Evolutionary conservation across 2,797 vertebrate genomes (phyloP).

Genomic region (Cyclopterus lumpus): DNA sequence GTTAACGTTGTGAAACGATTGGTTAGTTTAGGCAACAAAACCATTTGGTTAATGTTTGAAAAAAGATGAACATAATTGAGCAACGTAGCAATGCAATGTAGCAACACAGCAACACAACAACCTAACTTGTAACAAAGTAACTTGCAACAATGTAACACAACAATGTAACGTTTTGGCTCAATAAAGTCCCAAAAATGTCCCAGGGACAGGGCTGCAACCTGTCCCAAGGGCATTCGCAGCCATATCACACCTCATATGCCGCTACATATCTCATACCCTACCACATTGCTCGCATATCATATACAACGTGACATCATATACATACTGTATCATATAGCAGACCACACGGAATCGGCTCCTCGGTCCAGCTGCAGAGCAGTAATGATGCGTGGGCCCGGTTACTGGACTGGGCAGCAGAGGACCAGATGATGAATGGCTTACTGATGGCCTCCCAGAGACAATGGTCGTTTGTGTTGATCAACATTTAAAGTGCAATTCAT

Average conservation of each 20-base stretch:
- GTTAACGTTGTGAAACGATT: neutral
- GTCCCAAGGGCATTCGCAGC: neutral
- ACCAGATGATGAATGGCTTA: slow-evolving; percentile 38
- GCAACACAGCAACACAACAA: too few relatives aligned
- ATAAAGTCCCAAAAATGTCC: neutral
- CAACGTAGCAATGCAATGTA: too few relatives aligned
- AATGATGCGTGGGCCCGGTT: slow-evolving; percentile 11
- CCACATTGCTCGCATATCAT: neutral
- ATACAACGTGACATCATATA: slow-evolving; percentile 1
- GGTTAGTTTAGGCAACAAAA: neutral
- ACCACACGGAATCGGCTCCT: slow-evolving; percentile 5
- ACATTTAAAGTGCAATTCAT: slow-evolving; percentile 64
- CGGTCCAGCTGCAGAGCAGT: neutral
- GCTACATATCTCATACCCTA: neutral
- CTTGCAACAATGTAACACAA: too few relatives aligned
- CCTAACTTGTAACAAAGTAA: too few relatives aligned
- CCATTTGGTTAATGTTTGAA: neutral
- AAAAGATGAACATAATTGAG: neutral
- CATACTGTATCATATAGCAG: neutral
- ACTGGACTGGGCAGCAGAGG: slow-evolving; percentile 22
- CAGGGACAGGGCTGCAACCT: neutral
- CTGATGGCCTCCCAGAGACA: slow-evolving; percentile 34
- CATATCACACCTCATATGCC: neutral
- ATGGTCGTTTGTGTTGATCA: slow-evolving; percentile 52
- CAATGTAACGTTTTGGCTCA: neutral